These are phyloP conservation scores for human (Homo sapiens) DNA, from an alignment of 2,113 vertebrate genomes.

Conservation along the genomic window DNA sequence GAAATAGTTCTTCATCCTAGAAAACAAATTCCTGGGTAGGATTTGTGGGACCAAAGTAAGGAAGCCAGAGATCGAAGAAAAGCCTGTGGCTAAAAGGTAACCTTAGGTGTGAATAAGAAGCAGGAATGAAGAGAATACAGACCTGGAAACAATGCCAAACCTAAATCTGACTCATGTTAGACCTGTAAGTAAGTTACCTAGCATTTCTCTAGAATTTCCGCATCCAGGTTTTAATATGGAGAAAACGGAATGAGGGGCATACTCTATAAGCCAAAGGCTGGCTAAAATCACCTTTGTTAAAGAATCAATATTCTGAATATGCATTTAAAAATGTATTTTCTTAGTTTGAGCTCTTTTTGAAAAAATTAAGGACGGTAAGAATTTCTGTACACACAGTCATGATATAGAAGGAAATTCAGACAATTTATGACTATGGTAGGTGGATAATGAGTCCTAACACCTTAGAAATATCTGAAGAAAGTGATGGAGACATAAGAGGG, in stretches of 20 bases:
- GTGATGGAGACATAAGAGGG: neutral
- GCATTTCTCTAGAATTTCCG: neutral
- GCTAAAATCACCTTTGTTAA: neutral
- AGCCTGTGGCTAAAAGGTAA: neutral
- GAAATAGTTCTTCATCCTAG: slow-evolving; percentile 24
- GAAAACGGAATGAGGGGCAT: neutral
- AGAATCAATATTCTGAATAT: neutral
- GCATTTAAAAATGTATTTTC: neutral
- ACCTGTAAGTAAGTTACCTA: neutral
- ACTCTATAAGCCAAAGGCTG: neutral
- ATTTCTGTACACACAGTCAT: neutral
- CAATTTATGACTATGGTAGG: neutral
- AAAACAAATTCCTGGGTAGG: neutral
- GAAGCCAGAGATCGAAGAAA: neutral
- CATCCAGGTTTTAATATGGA: neutral
- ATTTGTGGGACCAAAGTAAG: neutral
- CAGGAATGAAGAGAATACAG: slow-evolving; percentile 40
- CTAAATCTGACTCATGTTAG: neutral
- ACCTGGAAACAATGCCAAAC: neutral
- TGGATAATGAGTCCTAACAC: neutral
- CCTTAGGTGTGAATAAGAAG: neutral
- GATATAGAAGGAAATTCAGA: neutral
- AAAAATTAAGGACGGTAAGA: neutral
- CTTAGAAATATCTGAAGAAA: slow-evolving; percentile 41
- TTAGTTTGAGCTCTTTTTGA: neutral